phyloP scores from a whole-genome alignment of 2,888 invertebrate genomes.

The Cheilosia vulpina region DNA sequence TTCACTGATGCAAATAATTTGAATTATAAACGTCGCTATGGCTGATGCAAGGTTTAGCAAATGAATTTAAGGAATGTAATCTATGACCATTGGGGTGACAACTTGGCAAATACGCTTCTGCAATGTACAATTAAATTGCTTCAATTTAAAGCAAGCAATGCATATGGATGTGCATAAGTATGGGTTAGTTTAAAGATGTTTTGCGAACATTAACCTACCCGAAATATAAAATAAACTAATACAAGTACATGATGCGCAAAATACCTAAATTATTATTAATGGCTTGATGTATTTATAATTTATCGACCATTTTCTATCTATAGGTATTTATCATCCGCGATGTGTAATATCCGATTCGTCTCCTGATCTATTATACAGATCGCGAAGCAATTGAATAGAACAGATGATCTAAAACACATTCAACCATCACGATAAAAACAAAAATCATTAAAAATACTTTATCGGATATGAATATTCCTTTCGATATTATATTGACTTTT shows the following conservation, averaged over 20 bases:
- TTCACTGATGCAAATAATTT: background rate
- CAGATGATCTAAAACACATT: background rate
- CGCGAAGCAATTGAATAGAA: background rate
- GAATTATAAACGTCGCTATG: background rate
- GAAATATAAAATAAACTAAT: constrained; percentile 5
- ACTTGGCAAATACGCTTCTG: constrained; percentile 48
- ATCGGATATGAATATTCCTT: no score
- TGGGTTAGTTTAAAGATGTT: no score
- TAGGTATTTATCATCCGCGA: constrained; percentile 14
- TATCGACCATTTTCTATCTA: constrained; percentile 20
- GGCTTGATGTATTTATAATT: constrained; percentile 3
- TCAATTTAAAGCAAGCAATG: background rate
- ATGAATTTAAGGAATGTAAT: constrained; percentile 37
- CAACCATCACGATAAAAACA: background rate
- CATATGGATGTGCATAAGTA: background rate
- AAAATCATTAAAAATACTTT: background rate
- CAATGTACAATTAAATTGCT: background rate
- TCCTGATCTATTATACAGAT: constrained; percentile 9
- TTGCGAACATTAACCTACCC: background rate
- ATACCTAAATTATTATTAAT: background rate
- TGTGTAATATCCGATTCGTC: background rate
- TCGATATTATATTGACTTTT: no score
- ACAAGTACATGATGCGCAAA: background rate
- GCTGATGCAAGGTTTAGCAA: constrained; percentile 31
- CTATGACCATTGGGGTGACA: constrained; percentile 28